phyloP scores from a whole-genome alignment of 2,797 vertebrate species.

The Balearica regulorum region DNA sequence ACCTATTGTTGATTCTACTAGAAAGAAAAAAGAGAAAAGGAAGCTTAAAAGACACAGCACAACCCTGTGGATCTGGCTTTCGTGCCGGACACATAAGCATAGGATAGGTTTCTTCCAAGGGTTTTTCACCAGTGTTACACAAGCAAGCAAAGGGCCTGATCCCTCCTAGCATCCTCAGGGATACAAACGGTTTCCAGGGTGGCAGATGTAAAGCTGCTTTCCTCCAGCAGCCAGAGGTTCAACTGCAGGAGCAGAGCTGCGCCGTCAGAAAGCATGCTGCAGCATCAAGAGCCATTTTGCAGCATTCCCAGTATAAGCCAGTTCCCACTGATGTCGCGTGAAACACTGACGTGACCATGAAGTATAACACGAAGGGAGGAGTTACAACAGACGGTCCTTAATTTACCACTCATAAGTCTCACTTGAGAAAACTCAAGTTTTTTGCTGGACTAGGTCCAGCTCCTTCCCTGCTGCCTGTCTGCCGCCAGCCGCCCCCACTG shows the following conservation, averaged over 20 bases:
- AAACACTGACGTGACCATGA: not conserved
- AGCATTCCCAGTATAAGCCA: not conserved
- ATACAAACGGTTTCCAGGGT: not conserved
- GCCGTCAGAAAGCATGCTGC: not conserved
- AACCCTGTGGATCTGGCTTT: not conserved
- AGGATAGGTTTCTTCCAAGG: not conserved
- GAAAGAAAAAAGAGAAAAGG: not conserved
- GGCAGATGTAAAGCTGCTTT: not conserved
- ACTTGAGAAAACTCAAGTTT: not conserved
- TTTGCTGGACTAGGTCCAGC: not conserved
- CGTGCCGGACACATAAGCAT: not conserved
- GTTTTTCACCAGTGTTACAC: not conserved
- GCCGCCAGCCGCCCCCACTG: not conserved
- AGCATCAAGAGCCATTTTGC: not conserved
- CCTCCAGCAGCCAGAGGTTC: not conserved
- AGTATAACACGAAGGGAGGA: accelerated
- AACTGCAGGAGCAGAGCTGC: not conserved
- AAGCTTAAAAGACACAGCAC: not conserved
- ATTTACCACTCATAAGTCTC: not conserved
- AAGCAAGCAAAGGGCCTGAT: not conserved
- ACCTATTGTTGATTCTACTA: not conserved
- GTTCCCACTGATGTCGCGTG: not conserved
- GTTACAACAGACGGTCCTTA: not conserved
- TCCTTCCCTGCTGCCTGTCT: not conserved
- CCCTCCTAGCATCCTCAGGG: not conserved